Base-by-base conservation (phyloP, 2,113 vertebrate species). In the Scopus umbretta region DNA sequence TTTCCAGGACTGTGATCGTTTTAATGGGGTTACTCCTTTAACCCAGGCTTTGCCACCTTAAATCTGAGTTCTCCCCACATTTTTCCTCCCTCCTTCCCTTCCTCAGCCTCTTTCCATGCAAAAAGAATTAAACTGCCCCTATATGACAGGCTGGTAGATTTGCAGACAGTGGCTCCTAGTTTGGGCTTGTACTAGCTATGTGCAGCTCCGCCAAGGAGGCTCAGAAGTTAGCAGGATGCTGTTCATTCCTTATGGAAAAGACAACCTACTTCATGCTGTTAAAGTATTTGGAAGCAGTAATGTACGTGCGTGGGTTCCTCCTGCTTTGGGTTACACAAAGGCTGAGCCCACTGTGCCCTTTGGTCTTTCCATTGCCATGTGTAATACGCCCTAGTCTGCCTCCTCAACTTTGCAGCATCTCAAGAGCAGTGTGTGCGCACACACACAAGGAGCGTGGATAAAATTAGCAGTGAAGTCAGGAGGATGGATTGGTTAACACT, bases 401-500 rank as follows among this genome's bases (percentile, higher is more conserved):
- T 66, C 43, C 22, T 21, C 42, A 22, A 65, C 30, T 59, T 49
- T 88, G 66, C 50, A 12, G 18, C 6, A 30, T 30, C 47, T 78
- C 43, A 6, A 16, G 52, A 94, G 40, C 29, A 42, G 42, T 2
- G 1, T 3, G 6, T 1, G 9, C 8, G 4, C 63, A 36, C 6
- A 53, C 52, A 2, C 30, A 52, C 20, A 25, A 27, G 34, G 42
- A 73, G 23, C 30, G 1, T 0, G 20, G 78, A 34, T 66, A 91
- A 88, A 97, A 75, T 55, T 38, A 80, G 94, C 45, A 32, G 66
- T 34, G 56, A 59, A 70, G 65, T 27, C 52, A 47, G 56, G 71
- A 67, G 86, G 70, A 76, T 13, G 86, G 72, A 63, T 63, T 25
- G 70, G 38, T 92, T 89, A 72, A 81, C 80, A 85, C 83, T 91